Percentiles rank a stretch among this genome's conserved stretches.
phyloP scores from a whole-genome alignment of 92 coral and sea anemone species.

The Chrysogorgia sp. region DNA sequence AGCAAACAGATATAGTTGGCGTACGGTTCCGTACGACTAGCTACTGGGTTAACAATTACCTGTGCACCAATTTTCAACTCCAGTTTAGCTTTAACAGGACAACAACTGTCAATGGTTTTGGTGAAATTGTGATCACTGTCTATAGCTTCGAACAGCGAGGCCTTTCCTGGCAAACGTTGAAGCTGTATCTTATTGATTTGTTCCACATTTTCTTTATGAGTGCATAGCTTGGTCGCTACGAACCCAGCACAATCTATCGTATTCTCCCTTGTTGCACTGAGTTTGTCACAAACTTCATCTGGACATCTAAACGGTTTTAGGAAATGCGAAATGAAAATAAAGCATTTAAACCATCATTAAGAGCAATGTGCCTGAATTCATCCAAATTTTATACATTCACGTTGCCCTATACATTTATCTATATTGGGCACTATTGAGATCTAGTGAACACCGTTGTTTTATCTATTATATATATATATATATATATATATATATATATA shows the following conservation, averaged over 20 bases:
- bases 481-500: too few relatives aligned
- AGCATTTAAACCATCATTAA: too few relatives aligned
- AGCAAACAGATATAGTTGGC: too few relatives aligned
- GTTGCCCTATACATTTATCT: too few relatives aligned
- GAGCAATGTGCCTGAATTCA: too few relatives aligned
- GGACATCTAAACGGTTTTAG: constrained; percentile 65
- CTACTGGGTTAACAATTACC: constrained; percentile 42
- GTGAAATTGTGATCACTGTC: constrained; percentile 81
- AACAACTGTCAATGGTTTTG: constrained; percentile 65
- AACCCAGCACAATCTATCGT: constrained; percentile 77
- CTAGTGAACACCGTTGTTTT: too few relatives aligned
- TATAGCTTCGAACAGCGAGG: constrained; percentile 66
- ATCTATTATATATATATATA: too few relatives aligned
- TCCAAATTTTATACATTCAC: too few relatives aligned
- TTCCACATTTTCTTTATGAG: constrained; percentile 94
- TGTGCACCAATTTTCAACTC: constrained; percentile 95
- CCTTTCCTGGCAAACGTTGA: constrained; percentile 67
- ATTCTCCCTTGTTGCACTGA: constrained; percentile 74
- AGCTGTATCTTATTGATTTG: constrained; percentile 92
- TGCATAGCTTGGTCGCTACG: constrained; percentile 87
- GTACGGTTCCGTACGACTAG: too few relatives aligned
- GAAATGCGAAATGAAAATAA: neutral
- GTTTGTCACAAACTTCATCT: constrained; percentile 67
- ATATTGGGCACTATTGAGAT: too few relatives aligned
- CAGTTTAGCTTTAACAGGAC: constrained; percentile 80